phyloP scores from a whole-genome alignment of 2,888 invertebrate species.

The Fissipunctia ypsillon region DNA sequence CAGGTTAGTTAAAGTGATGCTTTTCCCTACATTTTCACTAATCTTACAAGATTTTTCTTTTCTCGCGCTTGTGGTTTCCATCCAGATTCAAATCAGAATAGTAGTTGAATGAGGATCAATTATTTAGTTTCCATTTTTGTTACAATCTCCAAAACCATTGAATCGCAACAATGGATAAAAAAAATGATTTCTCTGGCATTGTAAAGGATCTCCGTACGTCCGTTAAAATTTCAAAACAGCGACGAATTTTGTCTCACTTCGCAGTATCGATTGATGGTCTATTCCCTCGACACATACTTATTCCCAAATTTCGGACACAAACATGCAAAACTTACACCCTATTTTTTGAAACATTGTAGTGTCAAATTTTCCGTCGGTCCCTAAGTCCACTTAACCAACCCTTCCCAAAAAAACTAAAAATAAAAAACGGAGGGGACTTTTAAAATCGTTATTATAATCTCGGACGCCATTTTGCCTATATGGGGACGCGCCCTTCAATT shows the following conservation, averaged over 20 bases:
- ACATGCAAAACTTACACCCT: slow-evolving; percentile 82
- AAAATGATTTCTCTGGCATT: not conserved
- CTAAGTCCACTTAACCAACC: slow-evolving; percentile 88
- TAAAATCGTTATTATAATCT: slow-evolving; percentile 91
- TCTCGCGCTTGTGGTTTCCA: not conserved
- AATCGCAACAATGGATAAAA: not conserved
- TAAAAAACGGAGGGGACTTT: slow-evolving; percentile 86
- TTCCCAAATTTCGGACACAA: slow-evolving; percentile 66
- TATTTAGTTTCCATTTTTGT: not conserved
- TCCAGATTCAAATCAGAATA: not conserved
- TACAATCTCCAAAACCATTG: not conserved
- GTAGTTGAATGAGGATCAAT: not conserved
- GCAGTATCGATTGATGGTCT: slow-evolving; percentile 45
- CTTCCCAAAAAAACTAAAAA: slow-evolving; percentile 84
- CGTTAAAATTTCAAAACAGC: slow-evolving; percentile 32
- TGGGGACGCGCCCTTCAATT: slow-evolving; percentile 90
- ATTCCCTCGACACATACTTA: slow-evolving; percentile 62
- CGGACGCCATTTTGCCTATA: slow-evolving; percentile 88
- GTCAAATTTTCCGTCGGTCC: slow-evolving; percentile 85
- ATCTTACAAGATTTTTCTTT: slow-evolving; percentile 3
- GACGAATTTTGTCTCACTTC: slow-evolving; percentile 32
- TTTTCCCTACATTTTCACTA: not conserved
- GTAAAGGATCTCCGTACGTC: slow-evolving; percentile 2
- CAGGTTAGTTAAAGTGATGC: not conserved
- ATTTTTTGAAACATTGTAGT: slow-evolving; percentile 84